Evolutionary conservation across 2,113 vertebrate species (phyloP).

Genomic region (Uria aalge): DNA sequence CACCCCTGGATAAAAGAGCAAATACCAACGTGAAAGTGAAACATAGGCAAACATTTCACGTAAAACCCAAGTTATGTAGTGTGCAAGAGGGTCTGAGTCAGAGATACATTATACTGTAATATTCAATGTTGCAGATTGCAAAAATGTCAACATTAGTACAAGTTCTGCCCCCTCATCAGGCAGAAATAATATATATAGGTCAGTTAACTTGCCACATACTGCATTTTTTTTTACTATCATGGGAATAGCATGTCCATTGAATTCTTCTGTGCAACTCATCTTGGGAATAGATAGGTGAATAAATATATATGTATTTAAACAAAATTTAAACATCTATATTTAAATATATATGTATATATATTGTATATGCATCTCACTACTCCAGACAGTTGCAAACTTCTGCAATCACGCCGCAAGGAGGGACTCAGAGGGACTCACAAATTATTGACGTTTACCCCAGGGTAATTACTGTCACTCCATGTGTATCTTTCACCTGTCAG

Average conservation of each 20-base stretch:
- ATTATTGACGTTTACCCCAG: background rate
- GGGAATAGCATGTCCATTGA: background rate
- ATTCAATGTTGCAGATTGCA: background rate
- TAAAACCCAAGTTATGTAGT: background rate
- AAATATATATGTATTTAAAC: background rate
- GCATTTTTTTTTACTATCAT: background rate
- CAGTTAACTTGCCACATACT: background rate
- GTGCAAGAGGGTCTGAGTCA: background rate
- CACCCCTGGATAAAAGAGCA: background rate
- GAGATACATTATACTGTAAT: background rate
- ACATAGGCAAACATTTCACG: background rate
- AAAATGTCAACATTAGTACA: background rate
- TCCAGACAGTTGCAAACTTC: background rate
- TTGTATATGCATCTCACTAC: background rate
- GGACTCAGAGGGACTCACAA: background rate
- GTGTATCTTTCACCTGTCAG: background rate
- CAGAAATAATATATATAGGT: background rate
- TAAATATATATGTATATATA: background rate
- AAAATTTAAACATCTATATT: background rate
- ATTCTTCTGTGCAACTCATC: background rate
- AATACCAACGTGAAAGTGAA: background rate
- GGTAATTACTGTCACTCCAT: background rate
- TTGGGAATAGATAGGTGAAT: background rate
- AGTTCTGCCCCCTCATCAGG: background rate
- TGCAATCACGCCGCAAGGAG: background rate